These are phyloP conservation scores for Drosophila diplacantha DNA, from an alignment of 2,888 invertebrate species.

Conservation along the genomic window DNA sequence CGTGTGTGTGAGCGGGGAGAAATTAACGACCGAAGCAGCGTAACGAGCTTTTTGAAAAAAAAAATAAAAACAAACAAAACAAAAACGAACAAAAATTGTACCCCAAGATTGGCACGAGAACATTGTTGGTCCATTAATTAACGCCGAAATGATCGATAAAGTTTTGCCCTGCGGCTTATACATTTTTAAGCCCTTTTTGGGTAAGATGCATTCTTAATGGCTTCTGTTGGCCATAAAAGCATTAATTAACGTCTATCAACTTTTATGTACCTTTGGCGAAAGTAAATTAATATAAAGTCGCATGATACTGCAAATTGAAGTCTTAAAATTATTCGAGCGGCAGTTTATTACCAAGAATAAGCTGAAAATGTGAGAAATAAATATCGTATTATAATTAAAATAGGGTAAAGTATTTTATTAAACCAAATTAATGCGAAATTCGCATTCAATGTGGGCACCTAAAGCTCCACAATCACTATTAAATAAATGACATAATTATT, in stretches of 20 bases:
- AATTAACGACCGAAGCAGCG: constrained; percentile 34
- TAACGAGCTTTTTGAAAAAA: constrained; percentile 23
- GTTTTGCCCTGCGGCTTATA: constrained; percentile 4
- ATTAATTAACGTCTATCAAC: constrained; percentile 8
- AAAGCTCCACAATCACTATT: neutral
- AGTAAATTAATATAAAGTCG: constrained; percentile 1
- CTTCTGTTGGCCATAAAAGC: constrained; percentile 3
- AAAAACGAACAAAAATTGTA: neutral
- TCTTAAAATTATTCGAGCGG: neutral
- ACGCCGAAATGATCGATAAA: constrained; percentile 21
- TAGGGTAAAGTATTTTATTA: neutral
- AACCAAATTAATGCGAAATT: neutral
- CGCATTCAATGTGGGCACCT: neutral
- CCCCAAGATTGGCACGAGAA: constrained; percentile 10
- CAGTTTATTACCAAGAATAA: neutral
- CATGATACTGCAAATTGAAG: constrained; percentile 1
- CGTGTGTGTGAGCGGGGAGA: neutral
- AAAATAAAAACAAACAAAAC: neutral
- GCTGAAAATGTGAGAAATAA: neutral
- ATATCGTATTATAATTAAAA: neutral
- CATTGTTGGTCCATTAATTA: constrained; percentile 28
- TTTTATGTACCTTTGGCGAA: constrained; percentile 5
- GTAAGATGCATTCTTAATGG: constrained; percentile 10
- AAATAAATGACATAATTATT: constrained; percentile 1
- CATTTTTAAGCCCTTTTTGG: neutral